Evolutionary conservation across 2,888 invertebrate species (phyloP), one percentile per base, ranked within the genome.

Genomic region (Danaus chrysippus): DNA sequence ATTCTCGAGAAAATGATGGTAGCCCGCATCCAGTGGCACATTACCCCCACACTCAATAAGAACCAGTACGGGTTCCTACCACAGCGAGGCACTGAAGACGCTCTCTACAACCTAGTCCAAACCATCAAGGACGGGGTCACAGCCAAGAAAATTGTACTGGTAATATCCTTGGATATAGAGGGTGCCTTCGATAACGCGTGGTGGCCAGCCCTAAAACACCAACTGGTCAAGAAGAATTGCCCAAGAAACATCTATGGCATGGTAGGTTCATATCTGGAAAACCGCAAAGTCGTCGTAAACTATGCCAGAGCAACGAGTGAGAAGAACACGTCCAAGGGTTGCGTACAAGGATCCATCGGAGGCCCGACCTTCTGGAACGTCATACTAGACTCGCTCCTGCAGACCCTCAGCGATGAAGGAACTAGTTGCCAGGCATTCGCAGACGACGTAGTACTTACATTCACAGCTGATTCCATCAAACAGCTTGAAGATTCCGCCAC

Each of bases 301-400:
- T 42, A 44, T 11, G 44, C 11, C 43, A 12, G 11, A 23, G 3
- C 41, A 17, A 8, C 54, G n/a, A 8, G n/a, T 17, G n/a, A 15
- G 1, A 59, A 17, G 23, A 8, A 34, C 15, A 68, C 62, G 10
- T 56, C 49, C 10, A 67, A 64, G 10, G 63, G 62, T 1, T 67
- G 62, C 46, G 58, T 67, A 2, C 69, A 68, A 42, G 64, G 65
- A 13, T 64, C n/a, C n/a, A n/a, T n/a, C n/a, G n/a, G n/a, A n/a
- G n/a, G n/a, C n/a, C n/a, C n/a, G n/a, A n/a, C n/a, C n/a, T n/a
- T n/a, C n/a, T n/a, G n/a, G n/a, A n/a, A n/a, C n/a, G n/a, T n/a
- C n/a, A n/a, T n/a, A n/a, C n/a, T n/a, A n/a, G n/a, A n/a, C n/a
- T n/a, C n/a, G n/a, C n/a, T n/a, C n/a, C n/a, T n/a, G n/a, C n/a